phyloP scores from a whole-genome alignment of 1,140 invertebrate species.

The Eueides isabella region DNA sequence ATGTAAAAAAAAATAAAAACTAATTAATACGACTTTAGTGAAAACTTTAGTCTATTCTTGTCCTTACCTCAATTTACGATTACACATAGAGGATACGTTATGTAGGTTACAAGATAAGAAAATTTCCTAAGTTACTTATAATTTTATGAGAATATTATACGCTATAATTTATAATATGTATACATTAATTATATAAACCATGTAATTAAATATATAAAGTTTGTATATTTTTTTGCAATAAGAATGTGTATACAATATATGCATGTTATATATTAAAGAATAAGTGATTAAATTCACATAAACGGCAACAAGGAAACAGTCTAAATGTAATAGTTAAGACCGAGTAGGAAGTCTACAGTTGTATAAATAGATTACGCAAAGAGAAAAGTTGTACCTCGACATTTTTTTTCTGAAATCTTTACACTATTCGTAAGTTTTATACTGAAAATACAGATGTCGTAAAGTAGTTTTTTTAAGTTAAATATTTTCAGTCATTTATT shows the following conservation, averaged over 20 bases:
- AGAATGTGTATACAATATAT: no score
- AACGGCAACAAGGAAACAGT: constrained; percentile 8
- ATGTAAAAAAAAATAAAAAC: background rate
- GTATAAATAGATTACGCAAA: constrained; percentile 7
- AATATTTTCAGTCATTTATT: no score
- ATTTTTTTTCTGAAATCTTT: background rate
- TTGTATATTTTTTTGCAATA: background rate
- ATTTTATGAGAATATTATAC: background rate
- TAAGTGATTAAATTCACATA: background rate
- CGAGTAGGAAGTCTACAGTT: background rate
- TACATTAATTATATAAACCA: background rate
- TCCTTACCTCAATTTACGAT: background rate
- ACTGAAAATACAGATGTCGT: no score
- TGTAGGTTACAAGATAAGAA: constrained; percentile 32
- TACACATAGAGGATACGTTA: constrained; percentile 26
- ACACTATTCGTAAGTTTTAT: no score
- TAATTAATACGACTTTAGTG: background rate
- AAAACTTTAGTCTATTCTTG: background rate
- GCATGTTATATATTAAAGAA: no score
- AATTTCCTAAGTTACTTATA: constrained; percentile 14
- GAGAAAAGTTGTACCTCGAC: constrained; percentile 13
- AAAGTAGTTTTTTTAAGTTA: no score
- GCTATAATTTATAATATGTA: background rate
- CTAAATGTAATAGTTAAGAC: constrained; percentile 11
- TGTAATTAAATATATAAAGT: background rate